Conservation (phyloP, 2,113 vertebrate genomes). For the Sander lucioperca region DNA sequence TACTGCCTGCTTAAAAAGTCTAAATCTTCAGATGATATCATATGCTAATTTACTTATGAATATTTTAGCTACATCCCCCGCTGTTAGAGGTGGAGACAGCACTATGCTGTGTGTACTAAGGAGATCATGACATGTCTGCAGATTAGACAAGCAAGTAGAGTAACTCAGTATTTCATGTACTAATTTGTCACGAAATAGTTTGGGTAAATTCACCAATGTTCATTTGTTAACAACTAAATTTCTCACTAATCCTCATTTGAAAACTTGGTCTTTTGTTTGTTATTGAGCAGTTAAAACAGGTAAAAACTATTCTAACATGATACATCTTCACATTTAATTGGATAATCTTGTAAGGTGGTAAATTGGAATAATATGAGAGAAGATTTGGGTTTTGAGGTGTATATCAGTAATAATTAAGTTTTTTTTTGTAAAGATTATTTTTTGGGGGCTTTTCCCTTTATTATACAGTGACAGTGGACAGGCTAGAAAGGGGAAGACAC, state of each 20-base stretch:
- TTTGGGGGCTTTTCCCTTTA: no score
- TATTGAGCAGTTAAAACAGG: neutral
- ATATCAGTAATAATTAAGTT: neutral
- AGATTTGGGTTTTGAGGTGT: neutral
- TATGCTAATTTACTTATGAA: constrained; percentile 26
- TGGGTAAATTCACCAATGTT: neutral
- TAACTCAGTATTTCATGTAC: neutral
- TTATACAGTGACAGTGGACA: no score
- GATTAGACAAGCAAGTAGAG: neutral
- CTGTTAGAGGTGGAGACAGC: constrained; percentile 10
- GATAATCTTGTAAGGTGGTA: neutral
- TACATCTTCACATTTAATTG: neutral
- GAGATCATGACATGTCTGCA: neutral
- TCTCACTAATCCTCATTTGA: neutral
- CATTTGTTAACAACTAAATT: neutral
- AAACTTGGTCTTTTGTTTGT: neutral
- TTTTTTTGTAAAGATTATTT: neutral
- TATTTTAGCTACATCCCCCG: constrained; percentile 13
- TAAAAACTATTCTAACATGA: neutral
- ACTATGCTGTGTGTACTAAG: neutral
- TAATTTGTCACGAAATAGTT: neutral
- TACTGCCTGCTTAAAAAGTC: constrained; percentile 16
- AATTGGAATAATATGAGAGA: neutral
- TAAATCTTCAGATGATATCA: constrained; percentile 14
- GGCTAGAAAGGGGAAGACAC: no score